These are phyloP conservation scores for Pelobates cultripes DNA, from an alignment of 2,797 vertebrate species.

Conservation along the genomic window DNA sequence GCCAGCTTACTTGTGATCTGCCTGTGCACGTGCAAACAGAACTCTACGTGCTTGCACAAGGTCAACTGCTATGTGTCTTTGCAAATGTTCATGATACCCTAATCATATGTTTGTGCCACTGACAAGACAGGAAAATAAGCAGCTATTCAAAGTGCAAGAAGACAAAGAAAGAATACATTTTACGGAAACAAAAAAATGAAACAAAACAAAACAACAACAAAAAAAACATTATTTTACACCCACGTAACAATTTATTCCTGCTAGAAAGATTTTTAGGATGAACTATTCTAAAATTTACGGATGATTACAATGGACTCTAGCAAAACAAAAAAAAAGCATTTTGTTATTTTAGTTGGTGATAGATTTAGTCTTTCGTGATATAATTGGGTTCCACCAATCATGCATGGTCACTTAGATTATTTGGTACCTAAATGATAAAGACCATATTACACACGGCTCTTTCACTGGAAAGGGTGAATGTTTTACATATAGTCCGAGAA, in stretches of 20 bases:
- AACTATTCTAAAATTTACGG: slow-evolving; percentile 3
- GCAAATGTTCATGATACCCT: not conserved
- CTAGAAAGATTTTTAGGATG: slow-evolving; percentile 22
- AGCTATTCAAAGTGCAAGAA: slow-evolving; percentile 10
- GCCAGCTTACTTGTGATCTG: not conserved
- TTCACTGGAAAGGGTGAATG: too few species aligned
- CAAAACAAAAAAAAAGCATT: not conserved
- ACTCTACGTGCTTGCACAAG: not conserved
- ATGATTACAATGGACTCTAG: not conserved
- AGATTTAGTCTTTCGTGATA: too few species aligned
- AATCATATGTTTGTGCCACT: not conserved
- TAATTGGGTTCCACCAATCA: too few species aligned
- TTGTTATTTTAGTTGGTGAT: not conserved
- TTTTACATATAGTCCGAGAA: too few species aligned
- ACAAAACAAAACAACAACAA: slow-evolving; percentile 10
- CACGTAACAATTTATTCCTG: slow-evolving; percentile 19
- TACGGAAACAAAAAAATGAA: too few species aligned
- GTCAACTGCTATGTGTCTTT: not conserved
- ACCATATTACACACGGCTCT: too few species aligned
- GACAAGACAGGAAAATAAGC: slow-evolving; percentile 2
- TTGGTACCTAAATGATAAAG: too few species aligned
- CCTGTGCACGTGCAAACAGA: not conserved
- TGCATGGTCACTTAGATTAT: too few species aligned
- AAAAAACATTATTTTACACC: slow-evolving; percentile 5
- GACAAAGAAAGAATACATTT: not conserved